phyloP scores from a whole-genome alignment of 2,888 invertebrate genomes.

The Julus scandinavius region DNA sequence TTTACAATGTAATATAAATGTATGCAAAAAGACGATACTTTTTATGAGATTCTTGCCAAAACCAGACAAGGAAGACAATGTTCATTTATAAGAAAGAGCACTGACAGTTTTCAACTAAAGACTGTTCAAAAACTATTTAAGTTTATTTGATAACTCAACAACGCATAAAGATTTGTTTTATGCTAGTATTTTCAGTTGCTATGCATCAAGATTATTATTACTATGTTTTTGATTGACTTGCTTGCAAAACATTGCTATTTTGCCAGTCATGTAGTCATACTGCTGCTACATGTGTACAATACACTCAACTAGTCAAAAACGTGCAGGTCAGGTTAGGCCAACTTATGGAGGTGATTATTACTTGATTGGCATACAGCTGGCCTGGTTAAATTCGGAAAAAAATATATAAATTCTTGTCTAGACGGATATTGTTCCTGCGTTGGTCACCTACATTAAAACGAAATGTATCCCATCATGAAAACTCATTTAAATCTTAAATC shows the following conservation, averaged over 20 bases:
- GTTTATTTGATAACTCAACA: too few relatives aligned
- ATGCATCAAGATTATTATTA: neutral
- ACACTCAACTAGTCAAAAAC: neutral
- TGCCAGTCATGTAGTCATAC: neutral
- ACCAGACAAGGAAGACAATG: too few relatives aligned
- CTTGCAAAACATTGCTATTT: neutral
- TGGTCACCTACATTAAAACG: neutral
- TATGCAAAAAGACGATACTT: too few relatives aligned
- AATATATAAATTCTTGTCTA: neutral
- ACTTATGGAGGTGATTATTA: neutral
- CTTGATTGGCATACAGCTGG: neutral
- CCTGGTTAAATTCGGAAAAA: neutral
- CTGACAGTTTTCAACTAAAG: too few relatives aligned
- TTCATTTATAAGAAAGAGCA: too few relatives aligned
- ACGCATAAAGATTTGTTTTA: too few relatives aligned
- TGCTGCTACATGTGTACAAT: neutral
- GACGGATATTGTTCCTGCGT: neutral
- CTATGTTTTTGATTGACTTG: neutral
- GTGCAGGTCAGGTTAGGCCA: neutral
- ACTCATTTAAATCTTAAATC: slow-evolving; percentile 3
- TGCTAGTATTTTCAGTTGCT: neutral
- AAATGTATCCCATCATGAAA: neutral
- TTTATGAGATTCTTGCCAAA: too few relatives aligned
- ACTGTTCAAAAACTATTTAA: too few relatives aligned
- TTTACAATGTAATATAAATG: too few relatives aligned